Evolutionary conservation across 2,888 invertebrate species (phyloP), one percentile per base, ranked within the genome.

Genomic region (Eurytoma californica): DNA sequence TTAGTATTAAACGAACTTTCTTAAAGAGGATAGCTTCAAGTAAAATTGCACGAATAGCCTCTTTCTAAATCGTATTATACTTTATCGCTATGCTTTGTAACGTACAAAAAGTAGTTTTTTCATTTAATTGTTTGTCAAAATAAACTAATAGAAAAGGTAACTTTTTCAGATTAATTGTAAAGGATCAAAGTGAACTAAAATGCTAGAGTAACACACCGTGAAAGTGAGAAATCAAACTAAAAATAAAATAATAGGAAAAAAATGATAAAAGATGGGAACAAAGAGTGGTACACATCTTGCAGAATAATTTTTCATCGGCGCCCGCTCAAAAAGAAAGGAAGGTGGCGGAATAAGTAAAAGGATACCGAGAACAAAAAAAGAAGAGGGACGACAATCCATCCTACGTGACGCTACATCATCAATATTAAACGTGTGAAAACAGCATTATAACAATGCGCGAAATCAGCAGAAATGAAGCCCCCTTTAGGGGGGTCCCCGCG

Each of bases 351-450:
- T 57, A 57, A 69, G 57, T 57, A 47, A 72, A 57, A 63, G 28
- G 24, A 63, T 47, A 18, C 39, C 16, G 39, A 3, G 13, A 47
- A 47, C 18, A 18, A 12, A 39, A 30, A 70, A 58, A 14, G 30
- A 24, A 47, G 73, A 30, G 18, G 60, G 18, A 61, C 3, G 13
- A 24, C 13, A 47, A 16, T 28, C 7, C 20, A 39, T 18, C 47
- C 47, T 5, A 53, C 18, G 70, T 20, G 63, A 53, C 30, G 39
- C 47, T 60, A 67, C 69, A 75, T 74, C 79, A 75, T 79, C 70
- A 72, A 79, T 79, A 79, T 79, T 79, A 75, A 79, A 75, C 79
- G 73, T 72, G 79, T 67, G 74, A 75, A 75, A 75, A 72, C 79
- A 74, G 63, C 51, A 66, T 47, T 66, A n/a, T 20, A 70, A 79